A percentile compares a stretch with the other conserved stretches of the same genome.
These are phyloP conservation scores for Rhabdornis inornatus DNA, from an alignment of 2,113 vertebrate species.

Conservation along the genomic window DNA sequence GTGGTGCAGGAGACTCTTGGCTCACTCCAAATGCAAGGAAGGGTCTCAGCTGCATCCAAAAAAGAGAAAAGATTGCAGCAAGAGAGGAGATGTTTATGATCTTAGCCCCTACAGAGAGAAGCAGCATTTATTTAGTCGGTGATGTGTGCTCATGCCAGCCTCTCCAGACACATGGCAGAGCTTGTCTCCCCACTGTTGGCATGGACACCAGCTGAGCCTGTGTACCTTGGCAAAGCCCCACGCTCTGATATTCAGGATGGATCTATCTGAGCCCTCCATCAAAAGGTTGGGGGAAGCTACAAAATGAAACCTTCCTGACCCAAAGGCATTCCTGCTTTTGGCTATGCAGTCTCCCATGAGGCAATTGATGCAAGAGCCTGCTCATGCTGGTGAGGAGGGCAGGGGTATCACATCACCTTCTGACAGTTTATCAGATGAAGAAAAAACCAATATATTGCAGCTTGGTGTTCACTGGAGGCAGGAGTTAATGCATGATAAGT, in stretches of 20 bases:
- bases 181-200: neutral
- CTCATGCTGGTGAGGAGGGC: neutral
- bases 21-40: neutral
- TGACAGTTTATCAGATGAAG: neutral
- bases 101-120: neutral
- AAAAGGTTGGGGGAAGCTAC: neutral
- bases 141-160: neutral
- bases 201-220: neutral
- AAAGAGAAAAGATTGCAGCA: neutral
- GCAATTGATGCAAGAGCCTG: neutral
- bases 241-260: neutral
- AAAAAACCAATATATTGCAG: neutral
- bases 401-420: neutral
- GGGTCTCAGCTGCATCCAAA: neutral
- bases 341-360: neutral
- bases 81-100: neutral
- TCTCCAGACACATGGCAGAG: constrained; percentile 26
- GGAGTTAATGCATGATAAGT: neutral
- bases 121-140: neutral
- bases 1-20: neutral
- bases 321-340: neutral
- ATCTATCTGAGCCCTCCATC: neutral
- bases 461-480: neutral
- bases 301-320: neutral
- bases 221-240: neutral